Evolutionary conservation across 2,888 invertebrate genomes (phyloP), one percentile per base, ranked within the genome.

Genomic region (Coleophora deauratella): DNA sequence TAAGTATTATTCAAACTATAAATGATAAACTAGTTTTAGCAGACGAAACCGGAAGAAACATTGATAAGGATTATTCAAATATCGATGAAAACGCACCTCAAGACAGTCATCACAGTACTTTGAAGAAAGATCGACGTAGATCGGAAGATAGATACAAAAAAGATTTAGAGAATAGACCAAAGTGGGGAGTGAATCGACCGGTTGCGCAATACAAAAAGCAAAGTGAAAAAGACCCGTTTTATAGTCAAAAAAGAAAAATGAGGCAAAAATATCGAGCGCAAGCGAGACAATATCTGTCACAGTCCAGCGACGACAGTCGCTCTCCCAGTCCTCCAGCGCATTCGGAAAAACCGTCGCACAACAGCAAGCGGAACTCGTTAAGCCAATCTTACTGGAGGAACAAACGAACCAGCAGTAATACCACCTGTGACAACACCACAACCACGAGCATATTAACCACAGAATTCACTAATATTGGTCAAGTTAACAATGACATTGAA

Each of bases 161-260:
- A 72, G 80, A 84, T 57, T 77, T 90, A 56, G 89, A 89, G 62
- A 88, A 89, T 67, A 85, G 93, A 43, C 90, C 91, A 9, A 89
- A 93, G 74, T 91, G 93, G 93, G 90, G 91, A 33, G 92, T 90
- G 1, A 92, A 92, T 56, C 86, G 91, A 50, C 94, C 95, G 4
- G 91, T 91, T 15, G 93, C 93, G 9, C 91, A 94, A 57, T 96
- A 95, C 63, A 88, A 95, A 45, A 95, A 95, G 62, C 95, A 96
- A 74, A 95, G 95, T 61, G 96, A 96, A 68, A 93, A 95, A 59
- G 96, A 96, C 80, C 94, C 94, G 0, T 90, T 93, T 66, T 94
- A 94, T 57, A 89, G 90, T 46, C 91, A 91, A 67, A 88, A 91
- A 62, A 81, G 90, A 47, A 91, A 93, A 70, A 74, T 91, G 41